Conservation (phyloP, 2,888 invertebrate genomes). For the Diarsia mendica region DNA sequence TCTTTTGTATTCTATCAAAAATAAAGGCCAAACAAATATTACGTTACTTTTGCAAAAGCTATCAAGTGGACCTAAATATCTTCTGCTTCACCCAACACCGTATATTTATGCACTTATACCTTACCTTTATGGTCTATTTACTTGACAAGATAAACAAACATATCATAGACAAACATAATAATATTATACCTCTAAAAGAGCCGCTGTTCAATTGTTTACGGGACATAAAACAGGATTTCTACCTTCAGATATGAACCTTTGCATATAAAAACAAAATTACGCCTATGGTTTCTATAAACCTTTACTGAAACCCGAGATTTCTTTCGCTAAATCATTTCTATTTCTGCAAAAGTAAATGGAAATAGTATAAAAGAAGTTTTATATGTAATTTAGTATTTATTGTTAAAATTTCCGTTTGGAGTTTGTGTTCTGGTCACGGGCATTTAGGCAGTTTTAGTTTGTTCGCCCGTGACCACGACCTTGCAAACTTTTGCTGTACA, state of each 20-base stretch:
- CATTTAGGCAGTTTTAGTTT: conserved; percentile 30
- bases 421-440: conserved; percentile 12
- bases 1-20: not conserved
- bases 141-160: conserved; percentile 43
- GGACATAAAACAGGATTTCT: conserved; percentile 49
- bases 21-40: not conserved
- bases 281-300: conserved; percentile 28
- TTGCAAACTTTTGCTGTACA: conserved; percentile 11
- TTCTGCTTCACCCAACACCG: conserved; percentile 11
- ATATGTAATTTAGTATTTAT: conserved; percentile 24
- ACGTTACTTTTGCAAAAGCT: not conserved
- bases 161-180: conserved; percentile 42
- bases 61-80: not conserved
- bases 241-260: conserved; percentile 52
- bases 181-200: conserved; percentile 28
- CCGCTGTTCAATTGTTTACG: conserved; percentile 54
- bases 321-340: conserved; percentile 31
- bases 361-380: conserved; percentile 6
- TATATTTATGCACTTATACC: conserved; percentile 1
- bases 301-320: conserved; percentile 28
- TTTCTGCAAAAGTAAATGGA: conserved; percentile 35
- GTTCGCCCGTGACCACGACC: conserved; percentile 1
- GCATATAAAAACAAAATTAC: conserved; percentile 58
- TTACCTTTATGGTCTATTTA: conserved; percentile 22
- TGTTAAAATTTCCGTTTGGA: conserved; percentile 20